Percentiles rank a stretch among this genome's conserved stretches.
Conservation (phyloP, 2,113 vertebrate genomes). For the Laticauda laticaudata region DNA sequence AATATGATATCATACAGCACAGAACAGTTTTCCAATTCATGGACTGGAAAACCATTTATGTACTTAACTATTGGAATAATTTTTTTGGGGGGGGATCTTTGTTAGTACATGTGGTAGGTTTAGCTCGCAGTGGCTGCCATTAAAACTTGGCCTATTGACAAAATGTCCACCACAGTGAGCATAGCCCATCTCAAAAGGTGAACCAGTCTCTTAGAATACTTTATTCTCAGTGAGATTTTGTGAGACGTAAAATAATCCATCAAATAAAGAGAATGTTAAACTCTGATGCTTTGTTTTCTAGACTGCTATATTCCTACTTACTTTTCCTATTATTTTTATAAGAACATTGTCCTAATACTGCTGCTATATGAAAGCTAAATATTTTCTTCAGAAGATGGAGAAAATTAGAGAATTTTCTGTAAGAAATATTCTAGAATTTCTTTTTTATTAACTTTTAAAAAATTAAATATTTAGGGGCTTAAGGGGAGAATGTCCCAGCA, state of each 20-base stretch:
- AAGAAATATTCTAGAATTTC: background rate
- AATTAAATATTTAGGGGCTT: background rate
- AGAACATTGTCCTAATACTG: background rate
- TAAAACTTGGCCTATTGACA: background rate
- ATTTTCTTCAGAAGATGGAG: background rate
- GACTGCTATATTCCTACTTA: background rate
- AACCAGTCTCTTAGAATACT: background rate
- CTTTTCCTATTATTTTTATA: background rate
- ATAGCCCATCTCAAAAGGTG: background rate
- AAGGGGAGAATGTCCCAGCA: background rate
- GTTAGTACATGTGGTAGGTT: background rate
- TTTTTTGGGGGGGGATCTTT: background rate
- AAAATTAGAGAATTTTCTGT: background rate
- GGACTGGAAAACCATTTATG: background rate
- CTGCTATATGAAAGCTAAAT: background rate
- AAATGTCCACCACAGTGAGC: background rate
- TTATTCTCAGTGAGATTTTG: background rate
- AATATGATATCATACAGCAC: background rate
- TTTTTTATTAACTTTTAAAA: background rate
- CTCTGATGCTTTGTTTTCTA: background rate
- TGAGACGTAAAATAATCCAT: background rate
- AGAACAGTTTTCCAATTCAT: background rate
- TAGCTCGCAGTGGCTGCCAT: background rate
- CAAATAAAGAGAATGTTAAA: background rate
- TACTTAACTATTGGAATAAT: background rate